phyloP scores from a whole-genome alignment of 2,113 vertebrate genomes.

The Gracilinanus agilis region DNA sequence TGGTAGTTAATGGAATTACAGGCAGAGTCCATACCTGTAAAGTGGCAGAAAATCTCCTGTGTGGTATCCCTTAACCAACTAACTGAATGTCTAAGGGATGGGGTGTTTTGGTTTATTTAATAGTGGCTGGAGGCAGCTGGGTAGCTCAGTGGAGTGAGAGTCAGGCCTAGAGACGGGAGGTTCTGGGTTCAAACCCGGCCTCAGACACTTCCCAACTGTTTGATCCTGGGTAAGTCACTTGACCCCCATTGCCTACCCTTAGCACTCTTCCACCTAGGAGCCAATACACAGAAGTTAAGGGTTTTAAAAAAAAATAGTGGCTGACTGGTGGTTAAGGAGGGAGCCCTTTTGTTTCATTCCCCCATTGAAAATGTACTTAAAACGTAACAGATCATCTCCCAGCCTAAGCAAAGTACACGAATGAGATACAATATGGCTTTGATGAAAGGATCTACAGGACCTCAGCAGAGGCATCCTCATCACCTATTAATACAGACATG shows the following conservation, averaged over 20 bases:
- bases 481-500: neutral
- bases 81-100: neutral
- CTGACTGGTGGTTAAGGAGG: neutral
- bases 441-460: neutral
- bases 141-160: too few relatives aligned
- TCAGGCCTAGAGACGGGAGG: too few relatives aligned
- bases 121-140: too few relatives aligned
- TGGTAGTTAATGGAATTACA: neutral
- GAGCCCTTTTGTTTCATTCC: neutral
- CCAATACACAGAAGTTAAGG: too few relatives aligned
- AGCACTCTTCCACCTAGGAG: too few relatives aligned
- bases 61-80: neutral
- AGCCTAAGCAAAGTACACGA: neutral
- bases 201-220: too few relatives aligned
- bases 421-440: neutral
- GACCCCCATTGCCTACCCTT: too few relatives aligned
- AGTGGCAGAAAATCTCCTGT: neutral
- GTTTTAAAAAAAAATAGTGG: too few relatives aligned
- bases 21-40: neutral
- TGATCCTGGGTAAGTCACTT: too few relatives aligned
- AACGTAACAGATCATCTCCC: neutral
- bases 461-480: neutral
- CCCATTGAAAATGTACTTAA: neutral
- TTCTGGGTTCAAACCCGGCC: too few relatives aligned
- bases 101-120: neutral